phyloP scores from a whole-genome alignment of 2,797 vertebrate species.

The Brotula barbata region DNA sequence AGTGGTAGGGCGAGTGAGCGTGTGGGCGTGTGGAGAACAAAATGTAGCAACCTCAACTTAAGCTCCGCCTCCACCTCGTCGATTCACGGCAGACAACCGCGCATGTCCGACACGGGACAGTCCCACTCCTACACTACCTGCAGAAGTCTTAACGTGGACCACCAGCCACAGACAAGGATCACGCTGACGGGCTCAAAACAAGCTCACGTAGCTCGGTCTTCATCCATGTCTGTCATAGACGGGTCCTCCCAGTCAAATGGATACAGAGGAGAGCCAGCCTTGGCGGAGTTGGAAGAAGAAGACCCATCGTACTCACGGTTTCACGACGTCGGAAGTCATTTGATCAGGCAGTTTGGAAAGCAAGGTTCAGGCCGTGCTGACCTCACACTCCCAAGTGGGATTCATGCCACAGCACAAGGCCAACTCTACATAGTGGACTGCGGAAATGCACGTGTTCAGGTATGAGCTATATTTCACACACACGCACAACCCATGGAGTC shows the following conservation, averaged over 20 bases:
- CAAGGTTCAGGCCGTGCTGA: slow-evolving; percentile 83
- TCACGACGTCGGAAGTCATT: slow-evolving; percentile 43
- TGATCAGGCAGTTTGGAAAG: slow-evolving; percentile 81
- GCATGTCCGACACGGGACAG: slow-evolving; percentile 32
- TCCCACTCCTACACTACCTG: slow-evolving; percentile 27
- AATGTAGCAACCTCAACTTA: slow-evolving; percentile 44
- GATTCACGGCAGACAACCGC: slow-evolving; percentile 17
- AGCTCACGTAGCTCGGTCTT: slow-evolving; percentile 60
- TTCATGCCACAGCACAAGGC: slow-evolving; percentile 76
- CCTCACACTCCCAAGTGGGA: slow-evolving; percentile 80
- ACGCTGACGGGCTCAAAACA: slow-evolving; percentile 31
- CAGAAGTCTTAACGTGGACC: slow-evolving; percentile 30
- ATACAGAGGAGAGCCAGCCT: slow-evolving; percentile 48
- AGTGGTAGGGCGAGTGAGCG: slow-evolving; percentile 45
- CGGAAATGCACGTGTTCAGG: slow-evolving; percentile 83
- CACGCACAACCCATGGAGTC: too few relatives aligned
- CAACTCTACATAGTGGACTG: slow-evolving; percentile 83
- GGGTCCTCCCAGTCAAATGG: slow-evolving; percentile 49
- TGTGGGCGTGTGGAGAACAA: slow-evolving; percentile 49
- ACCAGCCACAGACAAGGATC: slow-evolving; percentile 35
- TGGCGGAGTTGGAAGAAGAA: slow-evolving; percentile 70
- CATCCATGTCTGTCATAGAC: slow-evolving; percentile 79
- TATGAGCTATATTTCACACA: slow-evolving; percentile 38
- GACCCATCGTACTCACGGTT: slow-evolving; percentile 32
- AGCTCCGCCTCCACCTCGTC: slow-evolving; percentile 34